phyloP scores from a whole-genome alignment of 2,797 vertebrate species.

The Stomatorhinus walkeri region DNA sequence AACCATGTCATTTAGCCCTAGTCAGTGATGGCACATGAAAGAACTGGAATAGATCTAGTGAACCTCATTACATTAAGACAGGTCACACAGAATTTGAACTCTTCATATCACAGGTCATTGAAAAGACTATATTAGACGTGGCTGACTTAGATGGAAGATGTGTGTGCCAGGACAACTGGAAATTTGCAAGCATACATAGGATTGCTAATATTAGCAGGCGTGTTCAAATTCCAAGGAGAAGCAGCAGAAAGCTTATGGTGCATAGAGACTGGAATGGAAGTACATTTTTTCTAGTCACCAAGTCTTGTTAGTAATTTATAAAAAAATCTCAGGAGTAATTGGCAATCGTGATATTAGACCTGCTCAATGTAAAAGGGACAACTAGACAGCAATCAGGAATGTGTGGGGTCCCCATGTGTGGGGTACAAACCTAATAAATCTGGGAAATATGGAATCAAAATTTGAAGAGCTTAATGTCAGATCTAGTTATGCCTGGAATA shows the following conservation, averaged over 20 bases:
- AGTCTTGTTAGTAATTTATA: neutral
- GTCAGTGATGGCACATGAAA: neutral
- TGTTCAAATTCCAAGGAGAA: neutral
- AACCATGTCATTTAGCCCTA: neutral
- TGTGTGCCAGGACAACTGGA: neutral
- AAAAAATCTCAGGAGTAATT: neutral
- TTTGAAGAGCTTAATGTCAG: slow-evolving; percentile 1
- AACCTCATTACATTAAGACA: neutral
- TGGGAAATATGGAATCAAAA: neutral
- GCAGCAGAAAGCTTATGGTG: neutral
- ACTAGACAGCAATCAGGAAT: neutral
- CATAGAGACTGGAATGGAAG: neutral
- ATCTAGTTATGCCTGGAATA: slow-evolving; percentile 12
- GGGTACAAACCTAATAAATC: neutral
- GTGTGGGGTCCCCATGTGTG: neutral
- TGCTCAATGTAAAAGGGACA: neutral
- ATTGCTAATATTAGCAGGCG: slow-evolving; percentile 5
- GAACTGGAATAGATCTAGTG: neutral
- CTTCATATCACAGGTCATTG: neutral
- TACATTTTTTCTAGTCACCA: neutral
- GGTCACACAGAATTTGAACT: neutral
- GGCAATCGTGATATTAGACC: neutral
- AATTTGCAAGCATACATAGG: neutral
- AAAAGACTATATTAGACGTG: slow-evolving; percentile 3
- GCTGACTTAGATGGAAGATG: neutral